Percentiles rank a stretch among this genome's conserved stretches.
Conservation (phyloP, 92 coral and sea anemone species). For the Plumapathes pennacea region DNA sequence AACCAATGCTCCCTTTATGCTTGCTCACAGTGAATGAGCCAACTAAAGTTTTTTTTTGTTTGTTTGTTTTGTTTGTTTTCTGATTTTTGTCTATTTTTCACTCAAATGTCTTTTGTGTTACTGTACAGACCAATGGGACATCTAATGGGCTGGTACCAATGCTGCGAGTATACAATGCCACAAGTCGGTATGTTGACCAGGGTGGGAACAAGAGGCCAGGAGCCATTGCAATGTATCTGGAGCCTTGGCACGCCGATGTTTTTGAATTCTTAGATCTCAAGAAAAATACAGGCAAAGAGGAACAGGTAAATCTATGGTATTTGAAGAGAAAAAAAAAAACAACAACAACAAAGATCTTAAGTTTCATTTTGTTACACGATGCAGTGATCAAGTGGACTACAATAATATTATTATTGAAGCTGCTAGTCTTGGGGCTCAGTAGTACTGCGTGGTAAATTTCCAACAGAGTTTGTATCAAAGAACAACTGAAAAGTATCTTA, state of each 20-base stretch:
- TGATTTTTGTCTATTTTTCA: not conserved
- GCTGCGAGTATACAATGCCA: conserved; percentile 92
- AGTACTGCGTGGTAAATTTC: no score
- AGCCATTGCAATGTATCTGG: conserved; percentile 93
- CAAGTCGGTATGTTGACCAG: conserved; percentile 95
- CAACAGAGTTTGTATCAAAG: no score
- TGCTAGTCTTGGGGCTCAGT: no score
- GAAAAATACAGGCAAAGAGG: conserved; percentile 97
- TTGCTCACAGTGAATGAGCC: no score
- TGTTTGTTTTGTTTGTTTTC: not conserved
- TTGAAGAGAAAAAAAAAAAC: not conserved
- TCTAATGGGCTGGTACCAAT: conserved; percentile 96
- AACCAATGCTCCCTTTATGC: no score
- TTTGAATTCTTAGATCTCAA: conserved; percentile 86
- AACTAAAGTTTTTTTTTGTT: no score
- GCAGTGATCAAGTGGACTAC: no score
- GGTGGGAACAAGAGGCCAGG: conserved; percentile 99
- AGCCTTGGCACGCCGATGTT: conserved; percentile 96
- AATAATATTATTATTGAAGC: no score
- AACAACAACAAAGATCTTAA: not conserved
- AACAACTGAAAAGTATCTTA: no score
- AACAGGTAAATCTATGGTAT: conserved; percentile 58
- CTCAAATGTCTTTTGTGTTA: no score
- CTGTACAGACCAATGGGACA: conserved; percentile 78
- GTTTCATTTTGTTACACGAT: no score